Percentiles rank a stretch among this genome's conserved stretches.
phyloP scores from a whole-genome alignment of 2,113 vertebrate genomes.

The Numida meleagris region DNA sequence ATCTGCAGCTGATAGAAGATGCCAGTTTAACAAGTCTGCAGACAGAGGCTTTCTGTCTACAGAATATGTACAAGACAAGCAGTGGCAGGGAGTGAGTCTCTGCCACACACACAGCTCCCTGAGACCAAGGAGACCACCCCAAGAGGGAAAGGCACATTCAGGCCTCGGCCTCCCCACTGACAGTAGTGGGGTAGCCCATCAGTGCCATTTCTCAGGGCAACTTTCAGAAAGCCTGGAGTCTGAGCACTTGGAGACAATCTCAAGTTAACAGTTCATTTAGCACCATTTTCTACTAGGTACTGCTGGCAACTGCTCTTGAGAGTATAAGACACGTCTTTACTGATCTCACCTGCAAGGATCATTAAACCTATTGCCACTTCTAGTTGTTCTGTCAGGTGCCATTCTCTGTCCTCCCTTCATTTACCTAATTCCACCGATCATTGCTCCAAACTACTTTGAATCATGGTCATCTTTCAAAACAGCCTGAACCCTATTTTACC shows the following conservation, averaged over 20 bases:
- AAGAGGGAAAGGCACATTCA: neutral
- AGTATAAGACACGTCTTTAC: neutral
- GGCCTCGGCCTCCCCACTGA: neutral
- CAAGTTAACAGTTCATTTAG: neutral
- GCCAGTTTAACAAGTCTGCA: slow-evolving; percentile 59
- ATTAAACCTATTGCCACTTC: neutral
- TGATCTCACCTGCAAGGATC: neutral
- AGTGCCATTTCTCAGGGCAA: neutral
- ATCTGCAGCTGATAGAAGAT: slow-evolving; percentile 46
- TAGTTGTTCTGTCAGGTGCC: neutral
- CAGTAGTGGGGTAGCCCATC: neutral
- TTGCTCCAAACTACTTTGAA: neutral
- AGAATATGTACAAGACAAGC: slow-evolving; percentile 39
- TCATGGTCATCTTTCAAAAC: neutral
- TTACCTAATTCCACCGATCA: neutral
- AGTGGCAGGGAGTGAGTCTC: slow-evolving; percentile 21
- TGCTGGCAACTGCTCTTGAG: neutral
- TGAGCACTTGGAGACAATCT: neutral
- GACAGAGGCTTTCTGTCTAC: slow-evolving; percentile 62
- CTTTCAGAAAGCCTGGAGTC: neutral
- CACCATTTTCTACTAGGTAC: neutral
- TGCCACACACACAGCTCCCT: slow-evolving; percentile 55
- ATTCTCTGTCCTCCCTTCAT: neutral
- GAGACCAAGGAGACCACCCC: slow-evolving; percentile 29
- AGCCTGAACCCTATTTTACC: neutral